phyloP scores from a whole-genome alignment of 1,140 invertebrate species.

The Spodoptera frugiperda region DNA sequence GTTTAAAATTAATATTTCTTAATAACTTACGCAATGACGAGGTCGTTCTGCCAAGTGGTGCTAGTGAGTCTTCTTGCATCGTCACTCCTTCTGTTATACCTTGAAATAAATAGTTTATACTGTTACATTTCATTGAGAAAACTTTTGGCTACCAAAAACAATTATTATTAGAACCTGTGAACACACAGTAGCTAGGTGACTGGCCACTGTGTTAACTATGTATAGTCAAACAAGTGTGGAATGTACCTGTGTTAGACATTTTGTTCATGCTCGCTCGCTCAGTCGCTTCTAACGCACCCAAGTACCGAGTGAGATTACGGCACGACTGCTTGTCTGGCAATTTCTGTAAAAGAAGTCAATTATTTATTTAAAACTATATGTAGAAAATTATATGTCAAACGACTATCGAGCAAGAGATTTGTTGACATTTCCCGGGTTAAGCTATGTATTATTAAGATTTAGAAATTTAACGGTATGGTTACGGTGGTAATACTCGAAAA shows the following conservation, averaged over 20 bases:
- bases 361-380: neutral
- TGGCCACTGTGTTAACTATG: neutral
- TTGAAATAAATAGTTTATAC: conserved; percentile 39
- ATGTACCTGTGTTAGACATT: conserved; percentile 72
- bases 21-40: conserved; percentile 72
- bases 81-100: conserved; percentile 64
- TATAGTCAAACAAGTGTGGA: neutral
- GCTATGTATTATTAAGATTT: too few relatives aligned
- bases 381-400: too few relatives aligned
- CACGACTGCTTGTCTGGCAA: conserved; percentile 77
- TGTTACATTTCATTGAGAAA: conserved; percentile 1
- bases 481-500: neutral
- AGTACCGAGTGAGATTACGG: conserved; percentile 73
- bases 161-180: too few relatives aligned
- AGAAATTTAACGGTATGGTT: too few relatives aligned
- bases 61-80: conserved; percentile 69
- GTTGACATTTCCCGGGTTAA: too few relatives aligned
- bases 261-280: conserved; percentile 74
- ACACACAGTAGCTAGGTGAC: too few relatives aligned
- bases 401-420: too few relatives aligned
- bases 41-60: conserved; percentile 61
- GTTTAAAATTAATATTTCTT: neutral
- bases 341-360: conserved; percentile 65
- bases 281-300: conserved; percentile 73
- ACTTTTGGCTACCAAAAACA: too few relatives aligned